phyloP scores from a whole-genome alignment of 2,797 vertebrate genomes.

The Dicrostonyx torquatus region DNA sequence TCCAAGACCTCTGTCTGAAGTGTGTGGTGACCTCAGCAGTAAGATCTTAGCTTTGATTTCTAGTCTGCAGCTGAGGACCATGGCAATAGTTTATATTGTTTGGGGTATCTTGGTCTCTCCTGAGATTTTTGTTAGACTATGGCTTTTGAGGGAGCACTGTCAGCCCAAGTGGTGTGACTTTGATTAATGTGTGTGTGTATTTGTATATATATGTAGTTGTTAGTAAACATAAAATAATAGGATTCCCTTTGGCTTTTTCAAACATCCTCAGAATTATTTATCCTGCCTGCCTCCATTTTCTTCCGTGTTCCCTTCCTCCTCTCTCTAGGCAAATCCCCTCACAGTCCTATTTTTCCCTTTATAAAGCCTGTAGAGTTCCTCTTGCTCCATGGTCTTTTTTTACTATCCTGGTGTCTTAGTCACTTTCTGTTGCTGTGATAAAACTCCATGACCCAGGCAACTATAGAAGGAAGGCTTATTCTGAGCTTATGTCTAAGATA shows the following conservation, averaged over 20 bases:
- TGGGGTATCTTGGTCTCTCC: background rate
- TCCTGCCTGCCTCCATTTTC: background rate
- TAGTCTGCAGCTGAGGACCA: background rate
- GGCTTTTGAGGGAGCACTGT: background rate
- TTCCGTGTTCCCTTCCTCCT: background rate
- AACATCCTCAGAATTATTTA: background rate
- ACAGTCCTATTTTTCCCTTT: background rate
- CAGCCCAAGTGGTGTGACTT: background rate
- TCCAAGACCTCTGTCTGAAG: background rate
- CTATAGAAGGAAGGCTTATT: background rate
- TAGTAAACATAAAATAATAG: background rate
- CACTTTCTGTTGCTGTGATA: background rate
- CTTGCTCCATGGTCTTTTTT: background rate
- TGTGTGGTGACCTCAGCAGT: background rate
- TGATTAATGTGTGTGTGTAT: background rate
- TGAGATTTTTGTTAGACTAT: background rate
- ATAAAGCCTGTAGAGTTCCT: background rate
- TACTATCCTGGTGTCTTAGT: background rate
- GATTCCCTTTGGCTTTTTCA: background rate
- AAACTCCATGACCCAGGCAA: background rate
- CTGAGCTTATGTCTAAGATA: background rate
- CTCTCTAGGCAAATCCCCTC: background rate
- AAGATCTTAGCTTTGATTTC: background rate
- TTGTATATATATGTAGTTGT: background rate
- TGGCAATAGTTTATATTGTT: background rate